Evolutionary conservation across 2,113 vertebrate species (phyloP).

Genomic region (Laticauda laticaudata): DNA sequence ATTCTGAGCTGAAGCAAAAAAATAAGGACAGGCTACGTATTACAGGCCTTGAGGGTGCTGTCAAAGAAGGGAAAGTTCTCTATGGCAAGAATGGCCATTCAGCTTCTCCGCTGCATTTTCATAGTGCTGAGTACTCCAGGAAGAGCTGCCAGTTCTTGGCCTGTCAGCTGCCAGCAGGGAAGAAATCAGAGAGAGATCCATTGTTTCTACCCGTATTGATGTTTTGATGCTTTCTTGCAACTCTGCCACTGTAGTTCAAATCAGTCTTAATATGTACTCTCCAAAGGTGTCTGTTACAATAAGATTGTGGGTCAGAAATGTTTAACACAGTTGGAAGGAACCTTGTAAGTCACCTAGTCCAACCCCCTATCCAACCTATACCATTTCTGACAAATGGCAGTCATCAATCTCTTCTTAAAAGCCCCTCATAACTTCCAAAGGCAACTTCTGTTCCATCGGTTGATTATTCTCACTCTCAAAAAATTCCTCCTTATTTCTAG

Average conservation of each 20-base stretch:
- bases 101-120: neutral
- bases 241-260: neutral
- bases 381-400: no score
- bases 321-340: no score
- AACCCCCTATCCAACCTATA: no score
- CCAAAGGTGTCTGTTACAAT: neutral
- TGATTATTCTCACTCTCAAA: no score
- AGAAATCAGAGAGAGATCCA: neutral
- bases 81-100: constrained; percentile 52
- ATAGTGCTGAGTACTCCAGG: neutral
- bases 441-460: no score
- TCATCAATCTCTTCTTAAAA: no score
- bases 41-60: neutral
- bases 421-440: no score
- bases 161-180: neutral
- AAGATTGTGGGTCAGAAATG: neutral
- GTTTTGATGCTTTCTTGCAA: neutral
- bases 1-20: neutral
- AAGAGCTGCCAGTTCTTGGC: neutral
- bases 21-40: neutral
- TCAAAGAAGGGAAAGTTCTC: constrained; percentile 60
- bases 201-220: neutral
- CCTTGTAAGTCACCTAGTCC: no score
- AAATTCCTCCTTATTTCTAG: no score
- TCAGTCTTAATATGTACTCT: neutral